A percentile compares a stretch with the other conserved stretches of the same genome.
phyloP scores from a whole-genome alignment of 1,140 invertebrate species.

The Diorhabda carinulata region DNA sequence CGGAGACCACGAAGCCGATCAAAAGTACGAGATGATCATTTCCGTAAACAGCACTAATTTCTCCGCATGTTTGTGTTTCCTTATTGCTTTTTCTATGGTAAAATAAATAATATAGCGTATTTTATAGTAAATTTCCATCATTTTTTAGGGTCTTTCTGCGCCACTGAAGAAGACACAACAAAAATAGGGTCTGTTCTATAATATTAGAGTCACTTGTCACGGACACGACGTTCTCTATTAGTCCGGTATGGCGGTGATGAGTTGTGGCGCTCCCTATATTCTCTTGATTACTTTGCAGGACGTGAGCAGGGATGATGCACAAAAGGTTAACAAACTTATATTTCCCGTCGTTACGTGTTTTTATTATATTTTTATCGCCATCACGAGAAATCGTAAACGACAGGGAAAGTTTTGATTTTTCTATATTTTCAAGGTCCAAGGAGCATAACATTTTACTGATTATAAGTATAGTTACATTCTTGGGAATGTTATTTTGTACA shows the following conservation, averaged over 20 bases:
- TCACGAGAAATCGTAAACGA: too few species aligned
- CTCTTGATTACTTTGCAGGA: conserved; percentile 16
- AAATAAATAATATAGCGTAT: too few species aligned
- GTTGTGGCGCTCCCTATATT: conserved; percentile 12
- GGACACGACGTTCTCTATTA: conserved; percentile 27
- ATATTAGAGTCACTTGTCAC: conserved; percentile 32
- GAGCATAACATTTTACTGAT: neutral
- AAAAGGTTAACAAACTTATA: conserved; percentile 18
- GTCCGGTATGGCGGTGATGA: conserved; percentile 6
- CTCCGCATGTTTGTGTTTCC: too few species aligned
- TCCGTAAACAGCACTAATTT: too few species aligned
- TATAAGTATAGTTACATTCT: neutral
- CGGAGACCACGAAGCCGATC: too few species aligned
- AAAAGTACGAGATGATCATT: too few species aligned
- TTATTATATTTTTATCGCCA: conserved; percentile 1
- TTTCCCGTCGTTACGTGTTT: conserved; percentile 7
- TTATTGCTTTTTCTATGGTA: too few species aligned
- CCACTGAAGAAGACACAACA: conserved; percentile 5
- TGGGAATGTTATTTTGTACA: neutral
- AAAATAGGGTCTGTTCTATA: conserved; percentile 18
- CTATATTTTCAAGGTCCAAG: neutral
- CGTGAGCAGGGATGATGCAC: neutral
- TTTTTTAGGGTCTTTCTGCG: neutral
- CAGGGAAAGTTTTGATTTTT: neutral
- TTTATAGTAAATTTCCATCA: too few species aligned